phyloP scores from a whole-genome alignment of 2,888 invertebrate species.

The Pasiphila rectangulata region DNA sequence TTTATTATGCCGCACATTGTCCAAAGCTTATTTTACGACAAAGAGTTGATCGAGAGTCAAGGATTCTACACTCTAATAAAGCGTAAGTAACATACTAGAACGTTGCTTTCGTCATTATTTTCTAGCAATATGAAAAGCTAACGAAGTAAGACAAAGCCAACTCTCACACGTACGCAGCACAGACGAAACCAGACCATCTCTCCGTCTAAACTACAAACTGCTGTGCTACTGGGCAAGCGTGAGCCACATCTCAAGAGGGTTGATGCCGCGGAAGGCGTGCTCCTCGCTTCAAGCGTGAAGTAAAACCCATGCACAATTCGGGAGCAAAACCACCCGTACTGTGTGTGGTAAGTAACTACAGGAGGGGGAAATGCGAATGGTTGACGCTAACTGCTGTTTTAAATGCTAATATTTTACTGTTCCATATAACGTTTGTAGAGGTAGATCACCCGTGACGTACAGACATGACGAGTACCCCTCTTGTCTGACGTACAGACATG shows the following conservation, averaged over 20 bases:
- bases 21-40: too few relatives aligned
- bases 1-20: too few relatives aligned
- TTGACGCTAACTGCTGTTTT: neutral
- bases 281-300: constrained; percentile 50
- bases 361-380: constrained; percentile 23
- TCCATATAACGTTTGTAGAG: too few relatives aligned
- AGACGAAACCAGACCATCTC: constrained; percentile 1
- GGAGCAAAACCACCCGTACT: constrained; percentile 61
- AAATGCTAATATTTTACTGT: too few relatives aligned
- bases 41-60: too few relatives aligned
- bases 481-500: too few relatives aligned
- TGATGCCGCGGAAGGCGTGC: constrained; percentile 66
- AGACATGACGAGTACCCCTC: too few relatives aligned
- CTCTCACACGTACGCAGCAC: neutral
- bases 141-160: neutral
- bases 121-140: too few relatives aligned
- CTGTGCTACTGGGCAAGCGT: constrained; percentile 39
- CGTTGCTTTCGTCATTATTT: too few relatives aligned
- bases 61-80: too few relatives aligned
- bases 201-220: constrained; percentile 13
- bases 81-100: too few relatives aligned
- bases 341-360: constrained; percentile 49
- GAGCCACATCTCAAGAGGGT: constrained; percentile 78
- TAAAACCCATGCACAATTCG: constrained; percentile 73
- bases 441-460: too few relatives aligned